Evolutionary conservation across 2,888 invertebrate species (phyloP), one percentile per base, ranked within the genome.

Genomic region (Brachyopa scutellaris): DNA sequence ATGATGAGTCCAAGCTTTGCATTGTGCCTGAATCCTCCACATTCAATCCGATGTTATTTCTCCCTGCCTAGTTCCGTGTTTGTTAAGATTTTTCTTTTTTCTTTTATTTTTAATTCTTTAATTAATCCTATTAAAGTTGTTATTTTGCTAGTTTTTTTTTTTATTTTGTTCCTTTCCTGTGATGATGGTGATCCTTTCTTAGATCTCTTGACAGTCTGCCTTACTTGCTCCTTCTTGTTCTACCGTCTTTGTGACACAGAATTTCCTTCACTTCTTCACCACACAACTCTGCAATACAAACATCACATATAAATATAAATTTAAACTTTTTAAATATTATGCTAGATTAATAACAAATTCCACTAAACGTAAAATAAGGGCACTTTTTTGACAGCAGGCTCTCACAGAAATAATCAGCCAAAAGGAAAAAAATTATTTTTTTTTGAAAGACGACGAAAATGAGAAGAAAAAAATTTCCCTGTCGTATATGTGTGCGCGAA

Each of bases 1-100:
- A 92, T 92, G 92, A 92, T 91, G 92, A 92, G 91, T 93, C 93
- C 92, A 93, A 91, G 91, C 93, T 93, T 93, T 93, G 93, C 93
- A 93, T 93, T 91, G 91, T 93, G 92, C 88, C 88, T 88, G 87
- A 88, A 87, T 88, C 86, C 86, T 86, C 87, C 86, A 88, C 88
- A 88, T 89, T 87, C 89, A 88, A 89, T 72, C 61, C 49, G 76
- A 76, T 76, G 33, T 69, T 74, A 69, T 57, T 67, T 51, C 36
- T 49, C 74, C 55, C 82, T 66, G 61, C 74, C 42, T 49, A 15
- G 26, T 45, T 33, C 40, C 11, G 47, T 72, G n/a, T 77, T 64
- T 51, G 7, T 19, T n/a, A 7, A n/a, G 9, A 6, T 33, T 49
- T 33, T 0, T 40, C n/a, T 42, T 23, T n/a, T 26, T 36, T 62